These are phyloP conservation scores for Euschistus heros DNA, from an alignment of 1,140 invertebrate genomes.

Conservation along the genomic window DNA sequence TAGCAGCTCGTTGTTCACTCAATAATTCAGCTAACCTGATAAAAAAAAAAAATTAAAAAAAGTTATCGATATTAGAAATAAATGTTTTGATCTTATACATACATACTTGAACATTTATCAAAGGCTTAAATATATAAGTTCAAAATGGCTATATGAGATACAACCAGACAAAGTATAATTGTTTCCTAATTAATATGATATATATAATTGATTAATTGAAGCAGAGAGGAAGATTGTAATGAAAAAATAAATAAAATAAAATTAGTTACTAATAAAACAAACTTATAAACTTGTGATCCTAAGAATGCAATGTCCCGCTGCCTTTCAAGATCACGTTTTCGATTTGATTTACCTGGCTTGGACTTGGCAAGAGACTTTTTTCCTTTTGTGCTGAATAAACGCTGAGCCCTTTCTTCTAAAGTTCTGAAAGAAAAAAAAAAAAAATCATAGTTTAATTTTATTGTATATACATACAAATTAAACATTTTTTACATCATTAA, in stretches of 20 bases:
- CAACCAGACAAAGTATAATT: no score
- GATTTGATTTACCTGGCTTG: slow-evolving; percentile 55
- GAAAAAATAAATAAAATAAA: no score
- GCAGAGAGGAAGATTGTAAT: not conserved
- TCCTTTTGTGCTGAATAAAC: slow-evolving; percentile 91
- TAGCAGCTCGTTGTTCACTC: slow-evolving; percentile 72
- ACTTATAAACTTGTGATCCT: slow-evolving; percentile 68
- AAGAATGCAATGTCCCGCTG: slow-evolving; percentile 72
- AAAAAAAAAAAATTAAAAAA: slow-evolving; percentile 19
- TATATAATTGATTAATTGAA: not conserved
- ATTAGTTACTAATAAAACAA: not conserved
- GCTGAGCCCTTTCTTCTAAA: slow-evolving; percentile 88
- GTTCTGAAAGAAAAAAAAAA: slow-evolving; percentile 46
- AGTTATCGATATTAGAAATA: not conserved
- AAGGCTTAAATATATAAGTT: no score
- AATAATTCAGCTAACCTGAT: slow-evolving; percentile 67
- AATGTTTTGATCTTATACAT: no score
- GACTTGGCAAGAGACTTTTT: slow-evolving; percentile 81
- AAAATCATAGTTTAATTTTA: no score
- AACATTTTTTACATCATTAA: no score
- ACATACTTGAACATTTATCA: no score
- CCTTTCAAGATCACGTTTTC: slow-evolving; percentile 54
- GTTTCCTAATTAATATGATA: no score
- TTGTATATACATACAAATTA: no score
- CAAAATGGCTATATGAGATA: no score